These are phyloP conservation scores for Hyaena hyaena DNA, from an alignment of 2,113 vertebrate genomes.

Conservation along the genomic window DNA sequence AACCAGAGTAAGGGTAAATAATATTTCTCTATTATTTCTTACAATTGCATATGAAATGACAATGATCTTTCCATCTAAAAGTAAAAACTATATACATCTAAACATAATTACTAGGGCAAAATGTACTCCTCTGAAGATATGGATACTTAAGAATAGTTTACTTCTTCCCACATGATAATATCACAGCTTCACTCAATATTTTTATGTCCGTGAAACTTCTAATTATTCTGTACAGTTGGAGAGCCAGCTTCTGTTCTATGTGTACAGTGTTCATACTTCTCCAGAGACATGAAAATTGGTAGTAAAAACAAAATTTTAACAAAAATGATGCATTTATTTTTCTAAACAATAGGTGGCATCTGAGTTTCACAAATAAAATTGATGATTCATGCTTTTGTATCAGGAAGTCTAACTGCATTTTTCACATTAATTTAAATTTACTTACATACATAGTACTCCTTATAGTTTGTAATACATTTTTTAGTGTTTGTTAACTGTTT, in stretches of 20 bases:
- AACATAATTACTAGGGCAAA: conserved; percentile 14
- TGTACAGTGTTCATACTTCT: neutral
- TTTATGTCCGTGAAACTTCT: neutral
- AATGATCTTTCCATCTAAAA: neutral
- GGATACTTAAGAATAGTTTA: neutral
- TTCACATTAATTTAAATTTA: conserved; percentile 34
- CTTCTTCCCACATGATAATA: neutral
- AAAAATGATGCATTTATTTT: conserved; percentile 59
- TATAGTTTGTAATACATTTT: conserved; percentile 9
- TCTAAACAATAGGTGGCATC: conserved; percentile 74
- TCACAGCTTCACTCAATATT: neutral
- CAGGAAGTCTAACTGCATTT: neutral
- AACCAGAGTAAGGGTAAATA: neutral
- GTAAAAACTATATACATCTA: neutral
- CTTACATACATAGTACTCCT: neutral
- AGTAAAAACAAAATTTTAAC: neutral
- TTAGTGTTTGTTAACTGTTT: neutral
- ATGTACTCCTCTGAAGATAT: neutral
- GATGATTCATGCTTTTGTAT: conserved; percentile 6
- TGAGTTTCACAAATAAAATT: conserved; percentile 71
- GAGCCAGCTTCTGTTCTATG: neutral
- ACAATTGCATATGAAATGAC: neutral
- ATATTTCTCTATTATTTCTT: neutral
- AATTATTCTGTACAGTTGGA: neutral
- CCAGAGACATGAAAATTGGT: neutral